These are phyloP conservation scores for Papilio glaucus DNA, from an alignment of 1,140 invertebrate genomes.

Conservation along the genomic window DNA sequence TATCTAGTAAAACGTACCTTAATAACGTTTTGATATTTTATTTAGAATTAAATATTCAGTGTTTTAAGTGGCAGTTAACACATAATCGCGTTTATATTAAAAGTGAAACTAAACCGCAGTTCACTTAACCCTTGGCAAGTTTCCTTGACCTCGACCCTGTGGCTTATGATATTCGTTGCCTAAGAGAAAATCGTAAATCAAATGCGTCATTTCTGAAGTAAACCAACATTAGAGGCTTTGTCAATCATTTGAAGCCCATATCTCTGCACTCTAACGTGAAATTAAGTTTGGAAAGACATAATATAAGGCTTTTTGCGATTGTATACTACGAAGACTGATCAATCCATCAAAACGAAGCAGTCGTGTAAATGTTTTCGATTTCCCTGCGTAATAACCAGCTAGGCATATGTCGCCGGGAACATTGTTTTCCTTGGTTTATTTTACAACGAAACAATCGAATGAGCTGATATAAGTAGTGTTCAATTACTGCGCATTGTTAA, in stretches of 20 bases:
- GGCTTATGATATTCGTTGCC: neutral
- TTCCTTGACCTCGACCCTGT: slow-evolving; percentile 4
- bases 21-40: too few species aligned
- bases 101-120: neutral
- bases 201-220: neutral
- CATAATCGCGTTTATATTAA: neutral
- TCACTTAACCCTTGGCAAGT: neutral
- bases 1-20: too few species aligned
- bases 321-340: too few species aligned
- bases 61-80: too few species aligned
- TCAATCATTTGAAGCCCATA: too few species aligned
- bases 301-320: neutral
- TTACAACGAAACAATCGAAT: slow-evolving; percentile 19
- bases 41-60: too few species aligned
- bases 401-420: neutral
- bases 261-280: neutral
- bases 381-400: neutral
- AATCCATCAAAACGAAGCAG: neutral
- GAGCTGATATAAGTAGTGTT: slow-evolving; percentile 9
- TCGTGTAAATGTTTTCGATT: slow-evolving; percentile 10
- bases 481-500: slow-evolving; percentile 13
- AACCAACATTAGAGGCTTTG: neutral
- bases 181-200: neutral
- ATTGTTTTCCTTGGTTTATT: slow-evolving; percentile 23
- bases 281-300: neutral